phyloP scores from a whole-genome alignment of 2,113 vertebrate species.

The Excalfactoria chinensis region DNA sequence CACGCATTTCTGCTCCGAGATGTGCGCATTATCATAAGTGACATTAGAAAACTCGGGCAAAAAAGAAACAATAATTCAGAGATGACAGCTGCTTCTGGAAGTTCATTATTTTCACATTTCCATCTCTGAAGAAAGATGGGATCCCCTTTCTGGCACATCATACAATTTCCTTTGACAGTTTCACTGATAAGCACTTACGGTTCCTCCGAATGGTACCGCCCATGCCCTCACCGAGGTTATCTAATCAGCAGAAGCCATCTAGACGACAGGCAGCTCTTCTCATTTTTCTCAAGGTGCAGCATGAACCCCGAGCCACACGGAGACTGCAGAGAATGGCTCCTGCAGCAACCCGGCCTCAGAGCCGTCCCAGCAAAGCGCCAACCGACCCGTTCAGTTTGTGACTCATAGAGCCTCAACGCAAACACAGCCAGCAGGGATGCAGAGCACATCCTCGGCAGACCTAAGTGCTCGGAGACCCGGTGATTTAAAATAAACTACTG shows the following conservation, averaged over 20 bases:
- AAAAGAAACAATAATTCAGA: neutral
- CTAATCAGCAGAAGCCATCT: neutral
- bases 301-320: neutral
- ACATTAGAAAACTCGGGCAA: neutral
- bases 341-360: neutral
- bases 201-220: neutral
- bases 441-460: neutral
- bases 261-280: neutral
- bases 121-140: neutral
- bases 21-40: neutral
- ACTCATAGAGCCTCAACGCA: neutral
- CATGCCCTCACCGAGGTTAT: neutral
- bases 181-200: neutral
- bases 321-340: neutral
- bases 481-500: neutral
- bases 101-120: neutral
- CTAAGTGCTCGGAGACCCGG: neutral
- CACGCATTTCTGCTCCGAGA: neutral
- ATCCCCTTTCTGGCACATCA: neutral
- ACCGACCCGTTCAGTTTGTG: neutral
- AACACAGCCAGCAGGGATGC: neutral
- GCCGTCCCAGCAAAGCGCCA: neutral
- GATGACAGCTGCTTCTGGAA: neutral
- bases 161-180: slow-evolving; percentile 29
- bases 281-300: neutral